phyloP scores from a whole-genome alignment of 2,888 invertebrate species.

The Apotomis betuletana region DNA sequence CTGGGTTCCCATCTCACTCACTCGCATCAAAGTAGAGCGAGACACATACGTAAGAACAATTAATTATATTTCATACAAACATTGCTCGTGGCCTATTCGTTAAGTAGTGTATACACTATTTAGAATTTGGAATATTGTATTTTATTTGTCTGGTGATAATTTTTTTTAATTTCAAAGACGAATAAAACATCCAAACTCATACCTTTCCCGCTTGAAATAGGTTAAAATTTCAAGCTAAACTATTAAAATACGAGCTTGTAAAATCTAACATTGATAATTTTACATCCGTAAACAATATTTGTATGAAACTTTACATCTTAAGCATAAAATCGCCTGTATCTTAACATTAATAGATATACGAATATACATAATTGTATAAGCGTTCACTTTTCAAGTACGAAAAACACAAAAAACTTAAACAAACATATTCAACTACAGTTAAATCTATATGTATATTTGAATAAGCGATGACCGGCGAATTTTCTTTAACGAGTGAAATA shows the following conservation, averaged over 20 bases:
- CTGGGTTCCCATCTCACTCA: conserved; percentile 28
- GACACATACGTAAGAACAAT: conserved; percentile 27
- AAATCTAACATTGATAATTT: neutral
- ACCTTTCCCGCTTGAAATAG: no score
- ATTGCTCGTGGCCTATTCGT: conserved; percentile 9
- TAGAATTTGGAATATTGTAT: neutral
- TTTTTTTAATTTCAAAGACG: no score
- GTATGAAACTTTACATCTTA: conserved; percentile 28
- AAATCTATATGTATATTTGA: conserved; percentile 75
- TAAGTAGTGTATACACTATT: neutral
- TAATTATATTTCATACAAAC: conserved; percentile 38
- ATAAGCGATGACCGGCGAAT: conserved; percentile 71
- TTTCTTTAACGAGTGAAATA: conserved; percentile 72
- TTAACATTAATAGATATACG: conserved; percentile 32
- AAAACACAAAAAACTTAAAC: conserved; percentile 68
- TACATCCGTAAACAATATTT: conserved; percentile 26
- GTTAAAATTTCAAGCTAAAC: neutral
- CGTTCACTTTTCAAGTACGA: conserved; percentile 60
- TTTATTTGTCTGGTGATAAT: neutral
- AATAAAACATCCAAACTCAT: no score
- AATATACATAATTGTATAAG: conserved; percentile 40
- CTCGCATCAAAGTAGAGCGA: conserved; percentile 31
- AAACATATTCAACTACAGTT: conserved; percentile 66
- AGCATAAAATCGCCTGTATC: conserved; percentile 26
- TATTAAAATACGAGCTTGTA: no score